Evolutionary conservation across 2,888 invertebrate genomes (phyloP).

Genomic region (Cynaeus angustus): DNA sequence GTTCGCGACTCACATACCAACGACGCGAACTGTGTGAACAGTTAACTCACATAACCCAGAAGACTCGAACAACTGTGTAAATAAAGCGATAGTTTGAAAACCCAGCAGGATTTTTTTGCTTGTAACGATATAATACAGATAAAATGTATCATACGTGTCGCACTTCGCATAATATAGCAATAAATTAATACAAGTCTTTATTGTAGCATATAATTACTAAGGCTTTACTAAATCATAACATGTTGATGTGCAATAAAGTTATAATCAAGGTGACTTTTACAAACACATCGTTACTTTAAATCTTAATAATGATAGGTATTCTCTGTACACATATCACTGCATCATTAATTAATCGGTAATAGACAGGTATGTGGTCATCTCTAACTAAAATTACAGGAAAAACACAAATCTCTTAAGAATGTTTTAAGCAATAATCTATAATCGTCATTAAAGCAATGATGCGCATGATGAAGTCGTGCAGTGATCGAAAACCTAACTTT

Average conservation of each 20-base stretch:
- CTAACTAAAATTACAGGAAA: slow-evolving; percentile 6
- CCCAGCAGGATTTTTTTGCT: too few relatives aligned
- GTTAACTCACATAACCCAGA: too few relatives aligned
- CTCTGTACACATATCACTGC: slow-evolving; percentile 20
- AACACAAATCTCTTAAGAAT: slow-evolving; percentile 1
- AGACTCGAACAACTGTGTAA: too few relatives aligned
- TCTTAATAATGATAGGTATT: slow-evolving; percentile 35
- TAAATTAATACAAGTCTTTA: slow-evolving; percentile 40
- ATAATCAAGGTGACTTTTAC: slow-evolving; percentile 37
- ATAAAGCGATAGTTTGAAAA: too few relatives aligned
- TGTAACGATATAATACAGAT: slow-evolving; percentile 11
- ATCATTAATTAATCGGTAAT: slow-evolving; percentile 28
- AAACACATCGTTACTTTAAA: slow-evolving; percentile 26
- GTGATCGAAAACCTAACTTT: not conserved
- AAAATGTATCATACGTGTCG: too few relatives aligned
- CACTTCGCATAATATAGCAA: slow-evolving; percentile 33
- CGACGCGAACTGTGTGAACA: too few relatives aligned
- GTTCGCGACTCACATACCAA: too few relatives aligned
- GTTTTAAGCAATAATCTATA: not conserved
- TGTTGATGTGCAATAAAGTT: slow-evolving; percentile 25
- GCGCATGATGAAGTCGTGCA: not conserved
- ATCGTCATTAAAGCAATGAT: slow-evolving; percentile 5
- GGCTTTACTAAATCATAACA: slow-evolving; percentile 43
- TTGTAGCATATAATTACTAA: slow-evolving; percentile 37
- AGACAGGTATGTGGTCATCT: slow-evolving; percentile 16